Percentiles rank a stretch among this genome's conserved stretches.
Evolutionary conservation across 2,888 invertebrate genomes (phyloP).

Genomic region (Heliconius ethilla): DNA sequence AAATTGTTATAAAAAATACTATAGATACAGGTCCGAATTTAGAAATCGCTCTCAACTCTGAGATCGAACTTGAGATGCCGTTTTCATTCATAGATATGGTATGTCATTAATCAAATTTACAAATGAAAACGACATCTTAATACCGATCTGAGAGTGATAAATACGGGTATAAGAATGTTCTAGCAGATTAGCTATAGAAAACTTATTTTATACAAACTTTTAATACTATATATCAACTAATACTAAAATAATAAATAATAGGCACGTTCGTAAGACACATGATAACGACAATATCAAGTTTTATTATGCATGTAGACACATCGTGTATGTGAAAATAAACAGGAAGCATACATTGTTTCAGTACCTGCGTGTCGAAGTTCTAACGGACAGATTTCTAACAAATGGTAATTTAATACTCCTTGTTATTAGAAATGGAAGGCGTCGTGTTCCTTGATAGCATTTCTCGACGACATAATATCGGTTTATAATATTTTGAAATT

Average conservation of each 20-base stretch:
- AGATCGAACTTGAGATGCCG: too few species aligned
- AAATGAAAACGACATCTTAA: too few species aligned
- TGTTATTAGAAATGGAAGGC: constrained; percentile 48
- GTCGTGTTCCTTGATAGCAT: constrained; percentile 42
- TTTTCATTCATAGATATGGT: too few species aligned
- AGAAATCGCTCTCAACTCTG: too few species aligned
- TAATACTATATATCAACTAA: not conserved
- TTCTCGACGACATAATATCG: constrained; percentile 41
- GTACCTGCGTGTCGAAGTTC: constrained; percentile 35
- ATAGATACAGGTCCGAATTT: too few species aligned
- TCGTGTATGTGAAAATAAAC: constrained; percentile 54
- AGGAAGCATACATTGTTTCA: constrained; percentile 59
- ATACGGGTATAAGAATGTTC: not conserved
- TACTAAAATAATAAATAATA: not conserved
- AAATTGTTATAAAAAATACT: too few species aligned
- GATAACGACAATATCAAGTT: constrained; percentile 32
- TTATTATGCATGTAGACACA: constrained; percentile 21
- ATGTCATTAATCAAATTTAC: too few species aligned
- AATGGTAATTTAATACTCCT: constrained; percentile 53
- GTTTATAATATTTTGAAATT: not conserved
- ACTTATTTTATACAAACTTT: not conserved
- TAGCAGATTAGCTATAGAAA: not conserved
- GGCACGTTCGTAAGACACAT: constrained; percentile 10
- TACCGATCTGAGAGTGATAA: too few species aligned
- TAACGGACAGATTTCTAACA: constrained; percentile 43